Evolutionary conservation across 1,140 invertebrate species (phyloP).

Genomic region (Drosophila watanabei): DNA sequence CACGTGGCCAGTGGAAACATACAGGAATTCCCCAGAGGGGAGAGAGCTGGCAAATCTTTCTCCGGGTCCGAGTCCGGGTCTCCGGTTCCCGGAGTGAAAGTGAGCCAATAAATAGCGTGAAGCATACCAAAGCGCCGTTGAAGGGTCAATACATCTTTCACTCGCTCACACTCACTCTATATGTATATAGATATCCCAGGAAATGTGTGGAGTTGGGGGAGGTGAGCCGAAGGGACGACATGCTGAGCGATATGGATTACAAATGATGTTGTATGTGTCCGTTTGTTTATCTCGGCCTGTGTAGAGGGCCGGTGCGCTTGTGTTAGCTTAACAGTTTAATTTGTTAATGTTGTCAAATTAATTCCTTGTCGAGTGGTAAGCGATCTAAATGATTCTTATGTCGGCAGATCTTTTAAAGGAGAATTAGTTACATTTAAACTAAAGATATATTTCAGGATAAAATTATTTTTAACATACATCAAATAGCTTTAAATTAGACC

Average conservation of each 20-base stretch:
- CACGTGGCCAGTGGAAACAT: slow-evolving; percentile 67
- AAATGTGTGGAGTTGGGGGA: slow-evolving; percentile 35
- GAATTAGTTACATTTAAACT: background rate
- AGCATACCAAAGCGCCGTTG: slow-evolving; percentile 70
- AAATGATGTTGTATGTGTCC: slow-evolving; percentile 83
- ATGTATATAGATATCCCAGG: slow-evolving; percentile 2
- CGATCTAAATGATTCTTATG: slow-evolving; percentile 41
- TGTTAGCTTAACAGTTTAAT: slow-evolving; percentile 82
- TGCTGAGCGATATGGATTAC: slow-evolving; percentile 84
- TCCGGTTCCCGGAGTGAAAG: slow-evolving; percentile 59
- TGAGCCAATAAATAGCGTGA: slow-evolving; percentile 84
- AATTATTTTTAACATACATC: background rate
- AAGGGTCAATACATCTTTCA: slow-evolving; percentile 83
- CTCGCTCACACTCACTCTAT: slow-evolving; percentile 29
- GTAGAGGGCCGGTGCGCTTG: slow-evolving; percentile 15
- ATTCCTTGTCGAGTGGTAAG: slow-evolving; percentile 70
- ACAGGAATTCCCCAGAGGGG: slow-evolving; percentile 63
- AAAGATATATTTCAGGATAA: background rate
- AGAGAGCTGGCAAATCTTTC: slow-evolving; percentile 43
- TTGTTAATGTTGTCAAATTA: slow-evolving; percentile 85
- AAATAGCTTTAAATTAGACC: background rate
- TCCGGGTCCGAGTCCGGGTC: slow-evolving; percentile 28
- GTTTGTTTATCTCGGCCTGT: slow-evolving; percentile 42
- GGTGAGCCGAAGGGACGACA: slow-evolving; percentile 56
- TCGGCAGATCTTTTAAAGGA: slow-evolving; percentile 1